phyloP scores from a whole-genome alignment of 2,888 invertebrate species.

The Xylota sylvarum region DNA sequence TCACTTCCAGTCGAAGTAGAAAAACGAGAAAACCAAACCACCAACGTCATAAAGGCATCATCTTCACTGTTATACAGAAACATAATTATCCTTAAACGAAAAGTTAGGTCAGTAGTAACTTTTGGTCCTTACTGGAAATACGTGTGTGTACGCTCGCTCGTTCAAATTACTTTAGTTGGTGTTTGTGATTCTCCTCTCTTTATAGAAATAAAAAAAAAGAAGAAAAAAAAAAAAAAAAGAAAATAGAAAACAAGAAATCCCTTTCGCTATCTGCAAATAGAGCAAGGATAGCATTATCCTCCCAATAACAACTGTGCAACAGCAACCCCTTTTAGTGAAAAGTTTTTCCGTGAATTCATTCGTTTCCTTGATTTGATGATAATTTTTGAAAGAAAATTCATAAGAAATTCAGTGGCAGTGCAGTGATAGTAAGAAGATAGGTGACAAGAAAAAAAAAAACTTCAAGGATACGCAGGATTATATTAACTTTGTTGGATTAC shows the following conservation, averaged over 20 bases:
- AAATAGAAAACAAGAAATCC: constrained; percentile 7
- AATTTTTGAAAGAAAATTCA: constrained; percentile 15
- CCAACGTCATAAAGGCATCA: constrained; percentile 66
- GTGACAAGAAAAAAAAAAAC: constrained; percentile 37
- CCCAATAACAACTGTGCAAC: constrained; percentile 1
- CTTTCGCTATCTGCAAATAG: constrained; percentile 32
- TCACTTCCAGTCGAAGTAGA: constrained; percentile 20
- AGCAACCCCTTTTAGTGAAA: constrained; percentile 2
- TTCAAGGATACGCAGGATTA: constrained; percentile 70
- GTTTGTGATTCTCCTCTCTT: constrained; percentile 51
- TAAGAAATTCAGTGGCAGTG: constrained; percentile 47
- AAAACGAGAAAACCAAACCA: constrained; percentile 3
- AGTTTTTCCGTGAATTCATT: constrained; percentile 21
- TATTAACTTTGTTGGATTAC: constrained; percentile 72
- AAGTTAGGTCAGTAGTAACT: constrained; percentile 77
- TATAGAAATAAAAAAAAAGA: constrained; percentile 4
- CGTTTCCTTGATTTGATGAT: constrained; percentile 28
- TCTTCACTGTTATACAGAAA: constrained; percentile 76
- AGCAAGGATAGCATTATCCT: constrained; percentile 35
- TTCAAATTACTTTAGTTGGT: constrained; percentile 46
- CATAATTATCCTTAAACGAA: constrained; percentile 73
- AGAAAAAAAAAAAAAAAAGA: constrained; percentile 18
- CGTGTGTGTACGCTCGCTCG: constrained; percentile 69
- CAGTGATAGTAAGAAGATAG: constrained; percentile 34
- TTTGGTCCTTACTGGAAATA: constrained; percentile 77